Base-by-base conservation (phyloP, 2,888 invertebrate species). In the Chrysolina oricalcia region DNA sequence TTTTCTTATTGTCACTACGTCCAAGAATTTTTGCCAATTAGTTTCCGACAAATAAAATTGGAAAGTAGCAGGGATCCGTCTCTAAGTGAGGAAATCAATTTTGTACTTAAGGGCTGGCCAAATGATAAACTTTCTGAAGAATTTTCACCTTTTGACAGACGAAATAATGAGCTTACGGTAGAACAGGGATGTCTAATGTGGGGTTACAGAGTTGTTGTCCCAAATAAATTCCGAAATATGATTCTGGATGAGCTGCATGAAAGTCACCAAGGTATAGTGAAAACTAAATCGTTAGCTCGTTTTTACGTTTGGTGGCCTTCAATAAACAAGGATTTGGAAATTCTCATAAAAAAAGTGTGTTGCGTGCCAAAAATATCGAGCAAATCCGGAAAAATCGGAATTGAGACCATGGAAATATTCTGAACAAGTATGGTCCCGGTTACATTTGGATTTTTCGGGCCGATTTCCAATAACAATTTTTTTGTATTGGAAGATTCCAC, bases 151-250 rank as follows among this genome's bases (percentile, higher is more conserved):
- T 78, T 40, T 73, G 72, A 53, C 64, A 15, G 48, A 48, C 68
- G 23, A 43, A 75, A 62, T 71, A 66, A 80, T 48, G 76, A 81
- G 67, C 50, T 80, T 40, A 73, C 66, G 2, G 70, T 77, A 35
- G 76, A 81, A 43, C 48, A 76, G 41, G 65, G 73, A 50, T 73
- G 73, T 69, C 65, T 78, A 59, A 65, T 85, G 63, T 82, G 82
- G 81, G 80, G 81, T 9, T 77, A 83, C 53, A 70, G 84, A 56
- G 74, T 84, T 8, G 72, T 84, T 0, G 79, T 85, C 69, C 84
- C 84, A 6, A 19, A 78, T 21, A 72, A 27, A 13, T 80, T 81
- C 21, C 67, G 75, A 50, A 10, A 70, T 35, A 23, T 4, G 15
- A 43, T 83, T 13, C 66, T 84, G 15, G 56, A 78, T 13, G 81